Evolutionary conservation across 2,797 vertebrate genomes (phyloP), one percentile per base, ranked within the genome.

Genomic region (Phrynocephalus guinanensis): DNA sequence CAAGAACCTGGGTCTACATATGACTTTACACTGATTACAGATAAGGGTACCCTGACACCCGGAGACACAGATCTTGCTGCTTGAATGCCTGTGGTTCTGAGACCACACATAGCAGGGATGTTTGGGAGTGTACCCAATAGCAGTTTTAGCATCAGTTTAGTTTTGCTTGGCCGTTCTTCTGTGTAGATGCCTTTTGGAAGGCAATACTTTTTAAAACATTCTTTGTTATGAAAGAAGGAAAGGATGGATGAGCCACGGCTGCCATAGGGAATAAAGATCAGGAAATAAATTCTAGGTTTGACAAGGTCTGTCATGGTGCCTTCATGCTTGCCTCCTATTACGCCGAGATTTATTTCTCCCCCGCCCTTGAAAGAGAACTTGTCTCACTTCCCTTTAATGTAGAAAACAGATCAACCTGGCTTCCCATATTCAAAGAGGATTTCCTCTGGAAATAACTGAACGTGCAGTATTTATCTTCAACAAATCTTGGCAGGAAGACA

Each of bases 221-320:
- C 84, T 93, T 1, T 2, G 52, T 86, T 92, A 68, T 91, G 76
- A 79, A 84, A 91, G 73, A 85, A 78, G 84, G 52, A 92, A 88
- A 87, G 67, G 86, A 52, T 4, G 33, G 85, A 88, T 79, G 87
- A 67, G 75, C 44, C 78, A 4, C 1, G 71, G 28, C 18, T 92
- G 91, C 87, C 87, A 89, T 87, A 83, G 87, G 84, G 87, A 88
- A 94, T 94, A 93, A 92, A 84, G 87, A 92, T 92, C 86, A 92
- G 84, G 91, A 93, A 84, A 91, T 92, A 93, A 86, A 91, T 90
- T 92, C 84, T 92, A 83, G 76, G 28, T 24, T 93, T 92, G 90
- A 93, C 91, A 89, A 44, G 86, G 85, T n/a, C 73, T 92, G 28
- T 89, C n/a, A 0, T 48, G 67, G 76, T 38, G 76, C 87, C 86